Percentiles rank a stretch among this genome's conserved stretches.
Evolutionary conservation across 2,797 vertebrate genomes (phyloP).

Genomic region (Mareca penelope): DNA sequence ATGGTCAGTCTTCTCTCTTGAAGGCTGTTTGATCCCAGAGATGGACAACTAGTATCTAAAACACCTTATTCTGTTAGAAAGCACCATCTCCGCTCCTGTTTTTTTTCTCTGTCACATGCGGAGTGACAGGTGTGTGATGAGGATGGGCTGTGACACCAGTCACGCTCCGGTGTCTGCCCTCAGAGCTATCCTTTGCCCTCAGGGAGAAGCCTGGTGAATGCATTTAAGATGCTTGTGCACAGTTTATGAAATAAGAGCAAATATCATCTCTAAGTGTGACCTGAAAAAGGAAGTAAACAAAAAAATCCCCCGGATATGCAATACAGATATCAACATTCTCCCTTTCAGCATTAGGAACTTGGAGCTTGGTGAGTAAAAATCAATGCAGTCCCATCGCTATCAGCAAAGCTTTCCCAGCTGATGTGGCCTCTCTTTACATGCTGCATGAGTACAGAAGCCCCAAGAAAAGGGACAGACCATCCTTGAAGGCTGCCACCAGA

Average conservation of each 20-base stretch:
- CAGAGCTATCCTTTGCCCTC: neutral
- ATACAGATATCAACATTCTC: neutral
- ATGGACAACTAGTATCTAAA: neutral
- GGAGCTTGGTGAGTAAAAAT: neutral
- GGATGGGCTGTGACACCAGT: neutral
- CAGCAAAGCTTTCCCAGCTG: neutral
- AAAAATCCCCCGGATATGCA: neutral
- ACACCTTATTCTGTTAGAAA: neutral
- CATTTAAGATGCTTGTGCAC: neutral
- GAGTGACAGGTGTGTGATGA: neutral
- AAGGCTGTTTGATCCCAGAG: rapidly evolving
- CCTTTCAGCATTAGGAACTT: neutral
- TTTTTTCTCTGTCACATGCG: neutral
- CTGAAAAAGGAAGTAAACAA: neutral
- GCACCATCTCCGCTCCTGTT: neutral
- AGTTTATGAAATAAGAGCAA: neutral
- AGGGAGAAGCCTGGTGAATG: neutral
- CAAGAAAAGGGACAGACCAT: neutral
- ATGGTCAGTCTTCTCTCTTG: neutral
- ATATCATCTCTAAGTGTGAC: neutral
- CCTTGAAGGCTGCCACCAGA: neutral
- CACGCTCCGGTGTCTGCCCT: neutral
- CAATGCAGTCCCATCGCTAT: neutral
- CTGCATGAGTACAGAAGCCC: neutral
- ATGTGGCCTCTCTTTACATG: neutral